Evolutionary conservation across 1,140 invertebrate genomes (phyloP).

Genomic region (Dendroctonus valens): DNA sequence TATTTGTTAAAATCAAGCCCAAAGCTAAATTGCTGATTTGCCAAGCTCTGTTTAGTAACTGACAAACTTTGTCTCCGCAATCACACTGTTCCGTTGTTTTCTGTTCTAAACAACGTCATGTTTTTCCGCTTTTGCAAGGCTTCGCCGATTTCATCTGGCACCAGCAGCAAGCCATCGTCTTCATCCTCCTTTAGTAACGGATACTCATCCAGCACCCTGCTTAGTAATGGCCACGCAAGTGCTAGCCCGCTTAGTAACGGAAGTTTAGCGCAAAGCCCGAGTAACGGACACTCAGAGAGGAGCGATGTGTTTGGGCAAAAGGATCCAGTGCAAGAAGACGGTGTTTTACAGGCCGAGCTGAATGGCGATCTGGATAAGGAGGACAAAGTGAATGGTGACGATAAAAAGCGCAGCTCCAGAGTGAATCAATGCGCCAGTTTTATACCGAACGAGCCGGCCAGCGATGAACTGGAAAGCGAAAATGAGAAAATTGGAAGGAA

Average conservation of each 20-base stretch:
- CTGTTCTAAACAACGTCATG: no score
- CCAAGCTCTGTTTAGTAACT: no score
- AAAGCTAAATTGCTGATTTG: no score
- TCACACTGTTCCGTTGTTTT: no score
- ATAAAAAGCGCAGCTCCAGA: slow-evolving; percentile 30
- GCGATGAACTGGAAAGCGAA: slow-evolving; percentile 35
- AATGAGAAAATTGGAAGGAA: slow-evolving; percentile 29
- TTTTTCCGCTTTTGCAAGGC: slow-evolving; percentile 27
- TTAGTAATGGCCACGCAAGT: slow-evolving; percentile 7
- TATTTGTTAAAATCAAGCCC: no score
- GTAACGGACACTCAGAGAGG: slow-evolving; percentile 11
- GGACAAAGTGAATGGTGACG: slow-evolving; percentile 33
- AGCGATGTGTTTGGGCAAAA: not conserved
- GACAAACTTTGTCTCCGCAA: no score
- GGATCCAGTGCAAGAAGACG: slow-evolving; percentile 5
- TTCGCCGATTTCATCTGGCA: slow-evolving; percentile 7
- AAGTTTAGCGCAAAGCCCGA: slow-evolving; percentile 11
- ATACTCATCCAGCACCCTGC: not conserved
- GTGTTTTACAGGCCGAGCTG: slow-evolving; percentile 15
- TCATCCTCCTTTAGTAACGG: slow-evolving; percentile 19
- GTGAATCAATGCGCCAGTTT: slow-evolving; percentile 58
- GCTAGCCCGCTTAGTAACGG: slow-evolving; percentile 18
- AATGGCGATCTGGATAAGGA: slow-evolving; percentile 35
- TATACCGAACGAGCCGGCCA: slow-evolving; percentile 52
- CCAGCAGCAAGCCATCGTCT: slow-evolving; percentile 4